Evolutionary conservation across 2,888 invertebrate species (phyloP).

Genomic region (Smittia sp.): DNA sequence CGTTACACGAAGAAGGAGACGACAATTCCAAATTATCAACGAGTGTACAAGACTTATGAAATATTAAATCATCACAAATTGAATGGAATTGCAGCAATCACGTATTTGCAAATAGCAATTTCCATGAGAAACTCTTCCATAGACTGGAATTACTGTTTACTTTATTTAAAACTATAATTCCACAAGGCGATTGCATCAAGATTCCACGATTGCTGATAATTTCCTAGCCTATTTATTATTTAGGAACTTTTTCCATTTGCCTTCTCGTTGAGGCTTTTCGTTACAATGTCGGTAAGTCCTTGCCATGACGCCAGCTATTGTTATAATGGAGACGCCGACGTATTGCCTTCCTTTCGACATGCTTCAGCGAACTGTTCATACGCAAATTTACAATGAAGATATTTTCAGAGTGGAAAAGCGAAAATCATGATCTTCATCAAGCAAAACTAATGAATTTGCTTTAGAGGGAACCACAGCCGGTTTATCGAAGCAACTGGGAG

Average conservation of each 20-base stretch:
- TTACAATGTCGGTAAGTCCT: conserved; percentile 3
- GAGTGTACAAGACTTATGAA: conserved; percentile 20
- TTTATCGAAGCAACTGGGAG: too few relatives aligned
- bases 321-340: background rate
- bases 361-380: conserved; percentile 16
- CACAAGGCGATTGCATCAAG: background rate
- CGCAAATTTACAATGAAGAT: background rate
- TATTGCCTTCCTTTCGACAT: conserved; percentile 18
- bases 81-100: conserved; percentile 34
- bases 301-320: conserved; percentile 28
- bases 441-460: conserved; percentile 31
- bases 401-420: conserved; percentile 21
- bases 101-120: conserved; percentile 38
- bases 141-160: conserved; percentile 20
- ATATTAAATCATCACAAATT: conserved; percentile 27
- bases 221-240: background rate
- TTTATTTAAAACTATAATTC: background rate
- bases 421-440: conserved; percentile 39
- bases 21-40: conserved; percentile 1
- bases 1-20: background rate
- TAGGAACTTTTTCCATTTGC: background rate
- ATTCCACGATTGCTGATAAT: background rate
- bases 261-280: background rate
- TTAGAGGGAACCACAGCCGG: too few relatives aligned
- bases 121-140: background rate